Percentiles rank a stretch among this genome's conserved stretches.
phyloP scores from a whole-genome alignment of 2,888 invertebrate genomes.

The Drosophila eohydei region DNA sequence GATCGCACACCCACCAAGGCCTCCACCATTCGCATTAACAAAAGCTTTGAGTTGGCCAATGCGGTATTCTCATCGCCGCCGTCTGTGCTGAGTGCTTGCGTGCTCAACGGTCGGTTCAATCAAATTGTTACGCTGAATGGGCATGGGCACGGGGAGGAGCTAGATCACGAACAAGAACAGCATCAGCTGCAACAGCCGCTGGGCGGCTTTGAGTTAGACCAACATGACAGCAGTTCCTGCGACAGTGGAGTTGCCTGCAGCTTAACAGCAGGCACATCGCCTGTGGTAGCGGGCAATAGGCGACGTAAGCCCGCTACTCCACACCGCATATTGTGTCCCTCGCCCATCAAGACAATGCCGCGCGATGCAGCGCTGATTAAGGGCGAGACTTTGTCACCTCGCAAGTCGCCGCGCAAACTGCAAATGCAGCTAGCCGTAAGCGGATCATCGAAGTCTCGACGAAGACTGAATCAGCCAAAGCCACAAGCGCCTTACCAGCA shows the following conservation, averaged over 20 bases:
- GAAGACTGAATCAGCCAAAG: constrained; percentile 82
- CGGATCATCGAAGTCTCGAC: constrained; percentile 72
- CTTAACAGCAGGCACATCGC: constrained; percentile 39
- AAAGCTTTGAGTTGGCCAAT: constrained; percentile 79
- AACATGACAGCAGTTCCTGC: constrained; percentile 84
- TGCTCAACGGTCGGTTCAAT: constrained; percentile 84
- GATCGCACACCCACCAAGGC: constrained; percentile 85
- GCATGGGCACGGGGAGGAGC: constrained; percentile 42
- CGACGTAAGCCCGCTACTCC: constrained; percentile 86
- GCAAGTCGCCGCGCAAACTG: constrained; percentile 80
- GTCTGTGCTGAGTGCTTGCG: constrained; percentile 62
- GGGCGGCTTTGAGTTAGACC: constrained; percentile 75
- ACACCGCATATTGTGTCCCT: constrained; percentile 87
- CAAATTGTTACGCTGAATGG: constrained; percentile 82
- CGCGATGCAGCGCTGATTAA: constrained; percentile 43
- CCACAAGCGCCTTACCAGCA: constrained; percentile 78
- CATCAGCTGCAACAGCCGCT: constrained; percentile 22
- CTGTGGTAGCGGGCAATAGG: constrained; percentile 44
- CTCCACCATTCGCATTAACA: constrained; percentile 84
- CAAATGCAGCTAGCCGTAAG: constrained; percentile 53
- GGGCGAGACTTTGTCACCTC: constrained; percentile 70
- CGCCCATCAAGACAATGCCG: constrained; percentile 81
- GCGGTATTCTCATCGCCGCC: constrained; percentile 83
- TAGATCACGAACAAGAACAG: constrained; percentile 30
- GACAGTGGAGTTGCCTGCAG: constrained; percentile 84